These are phyloP conservation scores for Gallinago stenura DNA, from an alignment of 2,797 vertebrate genomes.

Conservation along the genomic window DNA sequence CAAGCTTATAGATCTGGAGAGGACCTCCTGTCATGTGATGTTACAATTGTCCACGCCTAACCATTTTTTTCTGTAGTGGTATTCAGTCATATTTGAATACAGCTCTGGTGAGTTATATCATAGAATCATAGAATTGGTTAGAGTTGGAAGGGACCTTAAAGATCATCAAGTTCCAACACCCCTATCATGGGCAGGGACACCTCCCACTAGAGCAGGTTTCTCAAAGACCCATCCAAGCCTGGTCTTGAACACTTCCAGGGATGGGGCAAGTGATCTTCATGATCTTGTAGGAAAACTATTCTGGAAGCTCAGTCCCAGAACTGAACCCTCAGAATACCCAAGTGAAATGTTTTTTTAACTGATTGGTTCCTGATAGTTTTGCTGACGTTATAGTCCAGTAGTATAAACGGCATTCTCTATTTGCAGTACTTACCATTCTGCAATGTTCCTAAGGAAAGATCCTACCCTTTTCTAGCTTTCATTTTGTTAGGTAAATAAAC, in stretches of 20 bases:
- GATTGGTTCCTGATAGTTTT: neutral
- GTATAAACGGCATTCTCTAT: neutral
- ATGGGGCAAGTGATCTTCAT: neutral
- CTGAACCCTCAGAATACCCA: neutral
- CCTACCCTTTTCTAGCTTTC: neutral
- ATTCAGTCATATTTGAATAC: neutral
- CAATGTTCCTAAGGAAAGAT: neutral
- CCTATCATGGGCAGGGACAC: too few species aligned
- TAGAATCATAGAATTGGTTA: too few species aligned
- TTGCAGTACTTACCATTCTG: neutral
- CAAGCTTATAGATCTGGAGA: neutral
- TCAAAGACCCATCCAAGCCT: too few species aligned
- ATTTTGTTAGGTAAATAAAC: neutral
- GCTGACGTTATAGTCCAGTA: neutral
- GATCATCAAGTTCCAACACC: too few species aligned
- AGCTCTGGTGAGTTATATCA: neutral
- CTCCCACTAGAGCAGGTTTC: too few species aligned
- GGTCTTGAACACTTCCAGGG: too few species aligned
- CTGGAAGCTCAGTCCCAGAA: neutral
- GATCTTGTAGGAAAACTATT: neutral
- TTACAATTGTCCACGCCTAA: neutral
- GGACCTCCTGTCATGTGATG: neutral
- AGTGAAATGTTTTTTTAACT: neutral
- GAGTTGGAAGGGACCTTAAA: too few species aligned
- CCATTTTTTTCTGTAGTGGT: rapidly evolving